Percentiles rank a stretch among this genome's conserved stretches.
Conservation (phyloP, 2,113 vertebrate species). For the Mustelus asterias region DNA sequence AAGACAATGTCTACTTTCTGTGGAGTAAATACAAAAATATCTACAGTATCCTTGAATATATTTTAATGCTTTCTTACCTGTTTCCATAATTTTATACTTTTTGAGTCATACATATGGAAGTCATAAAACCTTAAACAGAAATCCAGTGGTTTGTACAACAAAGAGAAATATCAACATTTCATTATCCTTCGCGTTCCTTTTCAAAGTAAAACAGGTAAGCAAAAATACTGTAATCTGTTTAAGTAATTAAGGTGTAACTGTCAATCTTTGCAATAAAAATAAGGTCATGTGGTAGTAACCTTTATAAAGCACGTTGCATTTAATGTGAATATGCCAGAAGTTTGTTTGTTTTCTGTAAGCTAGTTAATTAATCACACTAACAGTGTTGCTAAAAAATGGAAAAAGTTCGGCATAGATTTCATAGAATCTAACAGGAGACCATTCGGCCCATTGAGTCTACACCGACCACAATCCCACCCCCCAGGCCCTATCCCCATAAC, state of each 20-base stretch:
- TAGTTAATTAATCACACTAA: background rate
- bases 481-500: no score
- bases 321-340: background rate
- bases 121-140: conserved; percentile 25
- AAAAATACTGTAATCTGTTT: background rate
- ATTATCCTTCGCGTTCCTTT: conserved; percentile 28
- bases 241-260: background rate
- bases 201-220: conserved; percentile 29
- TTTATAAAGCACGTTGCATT: background rate
- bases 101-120: background rate
- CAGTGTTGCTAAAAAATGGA: background rate
- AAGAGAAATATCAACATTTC: conserved; percentile 31
- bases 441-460: no score
- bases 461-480: no score
- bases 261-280: background rate
- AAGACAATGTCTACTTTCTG: conserved; percentile 15
- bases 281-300: background rate
- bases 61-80: background rate
- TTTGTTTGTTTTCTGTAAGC: background rate
- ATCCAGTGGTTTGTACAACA: conserved; percentile 20
- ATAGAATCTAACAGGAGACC: no score
- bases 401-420: background rate
- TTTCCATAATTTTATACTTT: background rate
- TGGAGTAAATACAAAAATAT: conserved; percentile 36
- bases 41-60: conserved; percentile 34